These are phyloP conservation scores for Bungarus multicinctus DNA, from an alignment of 2,113 vertebrate species.

Conservation along the genomic window DNA sequence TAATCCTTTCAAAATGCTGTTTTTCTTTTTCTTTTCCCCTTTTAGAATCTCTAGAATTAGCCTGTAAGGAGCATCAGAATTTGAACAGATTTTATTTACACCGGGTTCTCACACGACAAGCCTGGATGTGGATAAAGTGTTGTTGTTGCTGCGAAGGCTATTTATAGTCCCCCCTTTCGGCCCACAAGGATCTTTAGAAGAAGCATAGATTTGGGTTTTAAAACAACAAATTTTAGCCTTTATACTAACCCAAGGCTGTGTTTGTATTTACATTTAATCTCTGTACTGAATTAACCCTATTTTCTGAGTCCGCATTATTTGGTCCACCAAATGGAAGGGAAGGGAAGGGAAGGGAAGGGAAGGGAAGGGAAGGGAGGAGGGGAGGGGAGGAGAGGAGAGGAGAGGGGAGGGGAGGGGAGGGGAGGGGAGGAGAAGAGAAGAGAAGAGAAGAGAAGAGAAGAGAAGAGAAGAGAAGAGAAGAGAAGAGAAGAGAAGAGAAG, in stretches of 20 bases:
- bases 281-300: neutral
- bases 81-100: neutral
- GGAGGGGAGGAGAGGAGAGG: rapidly evolving
- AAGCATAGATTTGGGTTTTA: neutral
- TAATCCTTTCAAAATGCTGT: neutral
- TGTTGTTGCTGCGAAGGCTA: neutral
- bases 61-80: neutral
- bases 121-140: neutral
- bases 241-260: neutral
- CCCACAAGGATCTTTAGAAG: neutral
- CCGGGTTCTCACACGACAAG: neutral
- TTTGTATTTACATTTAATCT: neutral
- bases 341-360: rapidly evolving
- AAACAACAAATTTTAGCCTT: neutral
- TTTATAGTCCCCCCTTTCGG: neutral
- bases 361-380: neutral
- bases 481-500: no score
- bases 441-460: no score
- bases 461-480: rapidly evolving
- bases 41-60: neutral
- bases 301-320: neutral
- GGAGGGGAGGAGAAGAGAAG: rapidly evolving
- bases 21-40: neutral
- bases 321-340: neutral
- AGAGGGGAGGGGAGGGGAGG: rapidly evolving